Evolutionary conservation across 2,888 invertebrate species (phyloP), one percentile per base, ranked within the genome.

Genomic region (Allophyes oxyacanthae): DNA sequence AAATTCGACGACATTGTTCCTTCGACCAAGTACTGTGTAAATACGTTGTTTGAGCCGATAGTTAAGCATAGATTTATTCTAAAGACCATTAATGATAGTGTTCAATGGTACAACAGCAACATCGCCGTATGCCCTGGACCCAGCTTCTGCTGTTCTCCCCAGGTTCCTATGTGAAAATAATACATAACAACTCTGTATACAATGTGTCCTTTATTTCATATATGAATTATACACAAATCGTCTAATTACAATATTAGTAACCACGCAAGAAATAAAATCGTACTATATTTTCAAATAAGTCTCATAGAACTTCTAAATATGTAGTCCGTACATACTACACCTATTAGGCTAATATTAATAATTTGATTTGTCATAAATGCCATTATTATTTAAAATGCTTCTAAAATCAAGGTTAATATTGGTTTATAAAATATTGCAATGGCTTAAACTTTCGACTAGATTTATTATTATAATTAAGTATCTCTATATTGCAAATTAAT

Each of bases 381-480:
- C 75, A 73, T 73, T 74, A 77, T 72, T 76, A 75, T 76, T 75
- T 79, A 70, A 79, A 73, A 75, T 71, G 72, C 63, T 66, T 72
- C 72, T 76, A 78, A 78, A 79, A 80, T 78, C 75, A 79, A 72
- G 75, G 70, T 77, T 79, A 79, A 75, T 77, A 79, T 78, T 80
- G 74, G 75, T 84, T 85, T 83, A 84, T 84, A 85, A 81, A 82
- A 87, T 91, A 92, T 92, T 94, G 92, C 91, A 92, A 94, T 94
- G 93, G 94, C 94, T 90, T 88, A 88, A 88, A 88, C 86, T 91
- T 91, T 83, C 92, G 94, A 94, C 94, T 94, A 94, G 94, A 94
- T 88, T 89, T 86, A 87, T 88, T 90, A 90, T 87, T 82, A 88
- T 89, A 87, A 89, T 79, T 82, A 90, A 87, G 86, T 90, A 87